Evolutionary conservation across 2,113 vertebrate genomes (phyloP).

Genomic region (Poeciliopsis turrubarensis): DNA sequence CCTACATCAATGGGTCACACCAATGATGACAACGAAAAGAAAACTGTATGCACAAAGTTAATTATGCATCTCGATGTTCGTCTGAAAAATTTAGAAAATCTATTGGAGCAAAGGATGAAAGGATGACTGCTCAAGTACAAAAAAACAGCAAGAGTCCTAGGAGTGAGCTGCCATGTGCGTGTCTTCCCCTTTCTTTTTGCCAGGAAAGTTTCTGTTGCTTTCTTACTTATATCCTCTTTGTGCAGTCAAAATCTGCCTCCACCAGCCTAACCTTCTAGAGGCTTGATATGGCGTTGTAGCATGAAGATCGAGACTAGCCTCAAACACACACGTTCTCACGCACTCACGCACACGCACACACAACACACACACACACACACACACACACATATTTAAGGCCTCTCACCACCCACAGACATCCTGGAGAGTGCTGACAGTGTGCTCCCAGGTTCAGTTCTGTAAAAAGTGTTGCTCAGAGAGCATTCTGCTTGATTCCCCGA

Average conservation of each 20-base stretch:
- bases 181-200: background rate
- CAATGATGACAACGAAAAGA: background rate
- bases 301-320: background rate
- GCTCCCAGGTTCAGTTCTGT: constrained; percentile 31
- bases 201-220: background rate
- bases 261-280: constrained; percentile 6
- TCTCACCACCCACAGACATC: constrained; percentile 13
- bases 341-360: background rate
- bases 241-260: background rate
- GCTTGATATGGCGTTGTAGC: background rate
- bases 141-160: constrained; percentile 22
- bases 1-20: background rate
- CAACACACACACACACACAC: background rate
- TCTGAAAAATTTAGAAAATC: constrained; percentile 2
- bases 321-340: background rate
- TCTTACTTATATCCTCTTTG: constrained; percentile 1
- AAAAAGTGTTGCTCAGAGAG: constrained; percentile 60
- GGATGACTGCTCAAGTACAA: background rate
- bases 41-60: background rate
- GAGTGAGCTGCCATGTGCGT: constrained; percentile 5
- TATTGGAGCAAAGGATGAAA: constrained; percentile 8
- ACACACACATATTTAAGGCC: background rate
- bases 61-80: background rate
- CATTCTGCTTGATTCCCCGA: constrained; percentile 27
- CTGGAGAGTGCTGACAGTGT: constrained; percentile 52